A percentile compares a stretch with the other conserved stretches of the same genome.
These are phyloP conservation scores for Oreochromis tanganicae DNA, from an alignment of 2,113 vertebrate genomes.

Conservation along the genomic window DNA sequence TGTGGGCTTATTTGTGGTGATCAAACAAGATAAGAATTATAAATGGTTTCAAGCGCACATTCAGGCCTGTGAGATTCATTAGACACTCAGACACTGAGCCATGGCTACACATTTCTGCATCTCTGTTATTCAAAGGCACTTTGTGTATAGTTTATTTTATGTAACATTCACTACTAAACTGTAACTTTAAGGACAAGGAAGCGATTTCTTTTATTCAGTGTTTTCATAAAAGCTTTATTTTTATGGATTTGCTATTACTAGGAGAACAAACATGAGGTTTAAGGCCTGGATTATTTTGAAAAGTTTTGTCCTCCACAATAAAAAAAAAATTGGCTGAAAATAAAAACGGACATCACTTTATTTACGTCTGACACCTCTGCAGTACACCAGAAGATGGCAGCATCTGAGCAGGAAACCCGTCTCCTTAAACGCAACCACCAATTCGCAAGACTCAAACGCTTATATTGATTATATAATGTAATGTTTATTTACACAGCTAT, in stretches of 20 bases:
- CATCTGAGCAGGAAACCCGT: constrained; percentile 1
- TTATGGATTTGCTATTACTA: background rate
- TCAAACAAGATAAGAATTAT: background rate
- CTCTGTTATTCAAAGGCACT: background rate
- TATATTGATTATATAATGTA: background rate
- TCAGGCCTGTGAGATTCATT: background rate
- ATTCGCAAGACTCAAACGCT: background rate
- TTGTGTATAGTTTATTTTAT: background rate
- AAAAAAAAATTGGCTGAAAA: background rate
- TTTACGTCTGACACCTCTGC: background rate
- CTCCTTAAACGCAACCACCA: background rate
- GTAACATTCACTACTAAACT: background rate
- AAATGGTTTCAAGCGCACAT: background rate
- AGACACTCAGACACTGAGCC: background rate
- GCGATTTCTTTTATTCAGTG: background rate
- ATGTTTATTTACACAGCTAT: background rate
- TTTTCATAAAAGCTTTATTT: background rate
- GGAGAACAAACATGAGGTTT: background rate
- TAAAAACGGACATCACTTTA: background rate
- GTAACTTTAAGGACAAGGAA: background rate
- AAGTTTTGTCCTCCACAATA: background rate
- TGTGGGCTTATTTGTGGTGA: background rate
- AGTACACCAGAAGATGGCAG: constrained; percentile 32
- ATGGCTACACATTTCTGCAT: background rate
- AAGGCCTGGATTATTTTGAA: background rate